Conservation (phyloP, 2,888 invertebrate genomes). For the Alviniconcha strummeri region DNA sequence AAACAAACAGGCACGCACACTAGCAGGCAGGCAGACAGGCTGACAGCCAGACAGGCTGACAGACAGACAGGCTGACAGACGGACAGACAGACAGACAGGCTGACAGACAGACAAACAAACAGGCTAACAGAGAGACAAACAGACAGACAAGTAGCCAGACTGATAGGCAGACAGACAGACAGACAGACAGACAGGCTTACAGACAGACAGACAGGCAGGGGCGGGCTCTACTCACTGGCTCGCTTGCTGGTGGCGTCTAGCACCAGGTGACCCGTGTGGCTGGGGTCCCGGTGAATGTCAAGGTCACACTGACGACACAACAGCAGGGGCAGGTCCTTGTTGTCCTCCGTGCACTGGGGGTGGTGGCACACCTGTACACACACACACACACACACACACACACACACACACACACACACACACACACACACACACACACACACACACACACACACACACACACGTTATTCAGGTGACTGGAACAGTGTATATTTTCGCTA, state of each 20-base stretch:
- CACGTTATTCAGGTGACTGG: no score
- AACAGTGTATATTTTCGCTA: not conserved
- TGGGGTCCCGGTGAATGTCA: constrained; percentile 55
- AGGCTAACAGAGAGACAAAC: no score
- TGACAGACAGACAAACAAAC: no score
- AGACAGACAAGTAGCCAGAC: no score
- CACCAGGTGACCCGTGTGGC: constrained; percentile 59
- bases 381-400: constrained; percentile 42
- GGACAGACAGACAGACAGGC: no score
- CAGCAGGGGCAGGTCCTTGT: constrained; percentile 55
- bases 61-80: no score
- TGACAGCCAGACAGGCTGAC: no score
- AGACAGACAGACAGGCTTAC: no score
- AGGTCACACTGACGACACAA: constrained; percentile 62
- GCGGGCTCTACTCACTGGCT: not conserved
- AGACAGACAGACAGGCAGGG: not conserved
- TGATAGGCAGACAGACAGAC: no score
- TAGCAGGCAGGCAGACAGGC: no score
- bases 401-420: constrained; percentile 39
- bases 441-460: not conserved
- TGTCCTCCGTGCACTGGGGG: constrained; percentile 59
- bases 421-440: not conserved
- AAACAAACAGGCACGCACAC: no score
- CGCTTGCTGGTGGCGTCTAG: constrained; percentile 45
- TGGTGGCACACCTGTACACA: constrained; percentile 63